A percentile compares a stretch with the other conserved stretches of the same genome.
Conservation (phyloP, 2,113 vertebrate species). For the Lota lota region DNA sequence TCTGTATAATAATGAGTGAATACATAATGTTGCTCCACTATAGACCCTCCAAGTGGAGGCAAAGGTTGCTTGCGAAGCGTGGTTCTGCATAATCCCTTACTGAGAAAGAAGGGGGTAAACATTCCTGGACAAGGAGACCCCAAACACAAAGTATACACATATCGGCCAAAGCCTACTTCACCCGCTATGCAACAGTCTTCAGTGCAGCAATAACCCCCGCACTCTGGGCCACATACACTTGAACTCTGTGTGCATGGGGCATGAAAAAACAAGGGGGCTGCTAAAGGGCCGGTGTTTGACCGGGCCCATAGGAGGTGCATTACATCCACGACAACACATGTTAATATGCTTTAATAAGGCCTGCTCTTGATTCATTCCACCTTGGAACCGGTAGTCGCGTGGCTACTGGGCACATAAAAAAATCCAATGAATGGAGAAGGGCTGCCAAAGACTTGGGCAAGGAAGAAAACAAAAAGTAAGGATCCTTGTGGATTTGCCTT, state of each 20-base stretch:
- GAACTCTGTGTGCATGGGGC: too few relatives aligned
- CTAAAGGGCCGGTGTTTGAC: constrained; percentile 62
- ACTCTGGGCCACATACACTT: constrained; percentile 36
- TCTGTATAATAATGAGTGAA: constrained; percentile 42
- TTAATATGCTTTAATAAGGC: constrained; percentile 76
- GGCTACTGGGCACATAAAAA: constrained; percentile 78
- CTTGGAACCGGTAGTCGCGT: constrained; percentile 75
- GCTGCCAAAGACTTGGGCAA: constrained; percentile 65
- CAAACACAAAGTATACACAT: too few relatives aligned
- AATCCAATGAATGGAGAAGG: constrained; percentile 67
- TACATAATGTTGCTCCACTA: constrained; percentile 44
- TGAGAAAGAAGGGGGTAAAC: constrained; percentile 53
- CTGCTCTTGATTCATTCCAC: constrained; percentile 76
- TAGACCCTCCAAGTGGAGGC: constrained; percentile 64
- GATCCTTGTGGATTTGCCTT: constrained; percentile 67
- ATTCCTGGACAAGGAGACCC: constrained; percentile 70
- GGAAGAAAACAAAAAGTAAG: constrained; percentile 43
- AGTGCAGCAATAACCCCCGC: constrained; percentile 29
- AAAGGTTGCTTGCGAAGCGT: constrained; percentile 57
- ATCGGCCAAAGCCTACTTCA: constrained; percentile 58
- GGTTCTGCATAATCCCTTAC: constrained; percentile 58
- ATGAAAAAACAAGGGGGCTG: constrained; percentile 8
- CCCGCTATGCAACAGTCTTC: constrained; percentile 52
- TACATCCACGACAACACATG: constrained; percentile 63
- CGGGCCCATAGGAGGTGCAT: constrained; percentile 63